Percentiles rank a stretch among this genome's conserved stretches.
Conservation (phyloP, 2,113 vertebrate genomes). For the Planiliza haematocheilus region DNA sequence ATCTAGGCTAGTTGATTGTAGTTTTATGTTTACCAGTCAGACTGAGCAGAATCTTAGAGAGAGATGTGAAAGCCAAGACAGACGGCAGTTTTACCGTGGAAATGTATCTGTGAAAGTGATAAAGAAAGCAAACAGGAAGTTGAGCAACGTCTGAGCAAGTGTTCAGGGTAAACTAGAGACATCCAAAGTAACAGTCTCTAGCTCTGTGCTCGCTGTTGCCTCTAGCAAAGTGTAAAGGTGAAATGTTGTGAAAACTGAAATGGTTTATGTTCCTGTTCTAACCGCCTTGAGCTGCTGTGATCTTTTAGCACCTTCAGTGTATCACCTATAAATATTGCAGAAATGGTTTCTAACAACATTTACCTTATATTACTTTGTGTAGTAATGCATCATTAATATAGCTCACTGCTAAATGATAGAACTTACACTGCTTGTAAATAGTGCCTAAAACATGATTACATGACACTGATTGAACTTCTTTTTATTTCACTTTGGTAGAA, state of each 20-base stretch:
- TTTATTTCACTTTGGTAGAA: conserved; percentile 62
- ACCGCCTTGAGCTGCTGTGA: conserved; percentile 29
- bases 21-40: conserved; percentile 48
- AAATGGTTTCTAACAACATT: conserved; percentile 44
- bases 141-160: conserved; percentile 70
- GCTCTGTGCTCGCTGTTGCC: conserved; percentile 17
- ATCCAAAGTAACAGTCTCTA: conserved; percentile 44
- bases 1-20: conserved; percentile 39
- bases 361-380: conserved; percentile 34
- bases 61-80: conserved; percentile 55
- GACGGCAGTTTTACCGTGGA: conserved; percentile 14
- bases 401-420: conserved; percentile 23
- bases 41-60: conserved; percentile 61
- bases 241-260: conserved; percentile 39
- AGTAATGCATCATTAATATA: conserved; percentile 42
- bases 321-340: conserved; percentile 12
- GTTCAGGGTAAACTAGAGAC: conserved; percentile 63
- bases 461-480: conserved; percentile 43
- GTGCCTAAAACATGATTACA: conserved; percentile 37
- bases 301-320: conserved; percentile 34
- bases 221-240: conserved; percentile 22
- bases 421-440: conserved; percentile 51
- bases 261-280: conserved; percentile 35
- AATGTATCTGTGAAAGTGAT: conserved; percentile 66
- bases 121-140: conserved; percentile 75